Percentiles rank a stretch among this genome's conserved stretches.
Evolutionary conservation across 2,797 vertebrate genomes (phyloP).

Genomic region (Hoplostethus mediterraneus): DNA sequence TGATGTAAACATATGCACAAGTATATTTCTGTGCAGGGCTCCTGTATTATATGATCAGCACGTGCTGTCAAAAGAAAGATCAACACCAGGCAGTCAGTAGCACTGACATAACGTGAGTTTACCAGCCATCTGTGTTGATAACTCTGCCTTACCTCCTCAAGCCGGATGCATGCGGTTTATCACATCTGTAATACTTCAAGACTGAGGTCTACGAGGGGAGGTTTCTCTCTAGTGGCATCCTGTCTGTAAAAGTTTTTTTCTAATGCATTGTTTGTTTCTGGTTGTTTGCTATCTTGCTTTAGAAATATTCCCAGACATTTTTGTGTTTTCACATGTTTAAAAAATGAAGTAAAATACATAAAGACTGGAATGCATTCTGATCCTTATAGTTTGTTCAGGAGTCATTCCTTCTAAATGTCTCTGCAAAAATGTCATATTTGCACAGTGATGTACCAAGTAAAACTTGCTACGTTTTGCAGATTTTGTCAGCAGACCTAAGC

Average conservation of each 20-base stretch:
- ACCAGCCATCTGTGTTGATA: background rate
- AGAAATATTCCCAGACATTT: background rate
- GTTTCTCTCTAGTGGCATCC: background rate
- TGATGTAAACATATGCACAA: no score
- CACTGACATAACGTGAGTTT: conserved; percentile 18
- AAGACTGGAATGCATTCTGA: background rate
- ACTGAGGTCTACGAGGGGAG: background rate
- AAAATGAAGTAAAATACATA: no score
- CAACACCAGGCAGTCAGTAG: conserved; percentile 38
- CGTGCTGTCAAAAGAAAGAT: conserved; percentile 57
- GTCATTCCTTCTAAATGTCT: background rate
- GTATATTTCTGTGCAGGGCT: conserved; percentile 60
- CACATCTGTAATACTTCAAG: background rate
- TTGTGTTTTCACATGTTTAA: background rate
- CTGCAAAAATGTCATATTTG: background rate
- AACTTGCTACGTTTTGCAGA: background rate
- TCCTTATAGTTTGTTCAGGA: background rate
- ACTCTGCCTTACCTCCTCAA: background rate
- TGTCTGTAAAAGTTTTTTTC: background rate
- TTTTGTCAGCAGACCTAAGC: no score
- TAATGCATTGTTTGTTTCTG: no score
- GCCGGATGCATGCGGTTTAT: background rate
- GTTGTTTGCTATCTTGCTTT: background rate
- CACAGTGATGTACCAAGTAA: background rate
- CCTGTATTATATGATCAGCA: conserved; percentile 57